phyloP scores from a whole-genome alignment of 2,888 invertebrate genomes.

The Sminthurides aquaticus region DNA sequence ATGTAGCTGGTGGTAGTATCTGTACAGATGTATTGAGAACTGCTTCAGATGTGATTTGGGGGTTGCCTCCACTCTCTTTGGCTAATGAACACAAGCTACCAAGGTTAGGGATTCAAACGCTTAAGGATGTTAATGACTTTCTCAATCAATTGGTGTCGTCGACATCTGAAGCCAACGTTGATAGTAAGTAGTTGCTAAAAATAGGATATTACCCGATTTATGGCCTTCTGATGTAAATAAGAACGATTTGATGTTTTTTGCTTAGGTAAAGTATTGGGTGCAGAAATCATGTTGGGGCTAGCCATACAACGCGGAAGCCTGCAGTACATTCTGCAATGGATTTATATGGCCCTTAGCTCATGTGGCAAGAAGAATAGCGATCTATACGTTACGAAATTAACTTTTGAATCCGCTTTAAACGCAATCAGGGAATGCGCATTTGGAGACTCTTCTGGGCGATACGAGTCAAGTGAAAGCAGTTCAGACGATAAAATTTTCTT shows the following conservation, averaged over 20 bases:
- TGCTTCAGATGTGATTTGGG: constrained; percentile 53
- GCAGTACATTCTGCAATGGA: constrained; percentile 57
- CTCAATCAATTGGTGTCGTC: constrained; percentile 52
- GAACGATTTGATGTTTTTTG: background rate
- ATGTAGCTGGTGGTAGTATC: constrained; percentile 46
- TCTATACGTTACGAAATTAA: constrained; percentile 29
- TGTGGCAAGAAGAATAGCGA: constrained; percentile 31
- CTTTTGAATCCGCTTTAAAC: constrained; percentile 32
- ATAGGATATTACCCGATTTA: background rate
- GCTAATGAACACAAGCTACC: constrained; percentile 56
- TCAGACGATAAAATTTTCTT: constrained; percentile 47
- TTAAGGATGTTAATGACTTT: constrained; percentile 54
- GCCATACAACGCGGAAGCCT: constrained; percentile 57
- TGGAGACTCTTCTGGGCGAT: constrained; percentile 29
- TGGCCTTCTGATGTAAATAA: background rate
- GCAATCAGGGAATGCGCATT: constrained; percentile 30
- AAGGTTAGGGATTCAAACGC: constrained; percentile 50
- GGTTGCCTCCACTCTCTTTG: constrained; percentile 55
- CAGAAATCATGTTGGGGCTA: constrained; percentile 54
- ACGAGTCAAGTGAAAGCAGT: constrained; percentile 42
- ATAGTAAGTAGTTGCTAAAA: constrained; percentile 44
- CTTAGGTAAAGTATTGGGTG: constrained; percentile 46
- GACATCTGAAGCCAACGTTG: constrained; percentile 50
- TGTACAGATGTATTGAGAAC: constrained; percentile 57
- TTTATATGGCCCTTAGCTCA: constrained; percentile 54